These are phyloP conservation scores for Crematogaster levior DNA, from an alignment of 2,888 invertebrate species.

Conservation along the genomic window DNA sequence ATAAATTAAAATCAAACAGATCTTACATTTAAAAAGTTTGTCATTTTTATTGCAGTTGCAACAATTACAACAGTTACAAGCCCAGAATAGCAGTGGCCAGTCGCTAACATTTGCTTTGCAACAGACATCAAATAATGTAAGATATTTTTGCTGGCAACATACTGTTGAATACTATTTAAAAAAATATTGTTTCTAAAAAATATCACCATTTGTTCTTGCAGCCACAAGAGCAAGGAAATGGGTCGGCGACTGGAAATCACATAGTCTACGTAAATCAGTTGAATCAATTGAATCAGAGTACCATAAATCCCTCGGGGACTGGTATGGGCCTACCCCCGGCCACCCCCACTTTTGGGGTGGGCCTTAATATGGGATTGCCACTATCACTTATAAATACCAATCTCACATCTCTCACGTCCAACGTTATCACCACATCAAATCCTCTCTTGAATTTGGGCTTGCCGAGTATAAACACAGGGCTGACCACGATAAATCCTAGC, in stretches of 20 bases:
- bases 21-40: not conserved
- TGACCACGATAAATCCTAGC: conserved; percentile 83
- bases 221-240: conserved; percentile 84
- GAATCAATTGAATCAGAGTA: conserved; percentile 85
- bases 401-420: conserved; percentile 84
- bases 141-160: conserved; percentile 55
- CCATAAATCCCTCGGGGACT: conserved; percentile 84
- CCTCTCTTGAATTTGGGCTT: conserved; percentile 84
- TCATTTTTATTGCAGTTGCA: conserved; percentile 77
- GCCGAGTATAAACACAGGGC: conserved; percentile 82
- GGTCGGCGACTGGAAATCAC: conserved; percentile 84
- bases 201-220: conserved; percentile 65
- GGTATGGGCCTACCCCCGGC: conserved; percentile 86
- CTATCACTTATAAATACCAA: conserved; percentile 84
- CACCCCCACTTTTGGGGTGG: conserved; percentile 86
- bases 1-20: not conserved
- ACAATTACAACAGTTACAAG: conserved; percentile 84
- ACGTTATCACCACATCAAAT: conserved; percentile 85
- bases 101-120: conserved; percentile 84
- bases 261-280: conserved; percentile 85
- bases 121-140: conserved; percentile 83
- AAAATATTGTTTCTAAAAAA: conserved; percentile 1
- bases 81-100: conserved; percentile 83
- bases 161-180: not conserved
- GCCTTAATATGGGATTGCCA: conserved; percentile 85